These are phyloP conservation scores for Morone saxatilis DNA, from an alignment of 2,113 vertebrate genomes.

Conservation along the genomic window DNA sequence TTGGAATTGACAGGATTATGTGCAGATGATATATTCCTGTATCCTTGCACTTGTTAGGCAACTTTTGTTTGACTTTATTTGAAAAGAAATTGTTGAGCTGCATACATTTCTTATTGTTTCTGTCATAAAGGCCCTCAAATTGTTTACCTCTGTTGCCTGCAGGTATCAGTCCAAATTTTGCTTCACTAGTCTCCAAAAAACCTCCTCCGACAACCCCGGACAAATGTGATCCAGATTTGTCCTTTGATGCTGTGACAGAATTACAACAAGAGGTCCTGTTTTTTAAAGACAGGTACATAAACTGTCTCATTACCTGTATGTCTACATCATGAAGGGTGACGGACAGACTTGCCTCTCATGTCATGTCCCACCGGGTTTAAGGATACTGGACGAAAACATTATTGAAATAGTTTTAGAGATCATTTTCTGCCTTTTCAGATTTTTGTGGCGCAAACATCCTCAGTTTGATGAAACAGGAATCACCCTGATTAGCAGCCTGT, in stretches of 20 bases:
- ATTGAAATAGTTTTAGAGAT: background rate
- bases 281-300: constrained; percentile 79
- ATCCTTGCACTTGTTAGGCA: background rate
- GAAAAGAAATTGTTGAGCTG: background rate
- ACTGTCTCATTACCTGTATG: background rate
- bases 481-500: constrained; percentile 72
- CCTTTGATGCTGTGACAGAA: constrained; percentile 75
- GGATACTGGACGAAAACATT: background rate
- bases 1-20: too few species aligned
- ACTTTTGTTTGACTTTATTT: background rate
- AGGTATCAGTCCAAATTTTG: constrained; percentile 63
- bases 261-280: constrained; percentile 78
- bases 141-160: constrained; percentile 4
- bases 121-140: background rate
- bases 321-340: background rate
- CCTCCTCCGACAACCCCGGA: constrained; percentile 75
- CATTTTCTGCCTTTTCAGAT: constrained; percentile 60
- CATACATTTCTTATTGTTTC: too few species aligned
- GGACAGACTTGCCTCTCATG: background rate
- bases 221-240: constrained; percentile 76
- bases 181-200: constrained; percentile 36
- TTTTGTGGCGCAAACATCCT: constrained; percentile 79
- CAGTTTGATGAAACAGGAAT: constrained; percentile 66
- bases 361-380: too few species aligned
- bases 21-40: background rate